phyloP scores from a whole-genome alignment of 2,113 vertebrate genomes.

The Limnothrissa miodon region DNA sequence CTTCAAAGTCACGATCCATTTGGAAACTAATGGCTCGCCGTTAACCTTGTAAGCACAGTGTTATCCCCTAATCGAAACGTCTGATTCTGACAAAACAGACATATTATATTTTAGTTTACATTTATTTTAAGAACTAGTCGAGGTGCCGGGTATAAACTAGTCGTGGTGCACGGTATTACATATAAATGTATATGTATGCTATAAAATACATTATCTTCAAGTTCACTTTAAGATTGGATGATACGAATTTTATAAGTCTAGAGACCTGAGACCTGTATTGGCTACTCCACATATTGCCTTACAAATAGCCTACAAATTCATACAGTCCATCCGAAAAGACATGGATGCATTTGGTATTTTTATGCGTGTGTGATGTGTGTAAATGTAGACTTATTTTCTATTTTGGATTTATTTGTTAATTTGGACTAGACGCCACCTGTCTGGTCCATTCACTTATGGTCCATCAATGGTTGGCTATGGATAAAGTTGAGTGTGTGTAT shows the following conservation, averaged over 20 bases:
- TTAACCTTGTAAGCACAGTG: slow-evolving; percentile 5
- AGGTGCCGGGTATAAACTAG: not conserved
- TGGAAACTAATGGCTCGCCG: slow-evolving; percentile 23
- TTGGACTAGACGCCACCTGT: not conserved
- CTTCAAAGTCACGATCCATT: slow-evolving; percentile 63
- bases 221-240: too few species aligned
- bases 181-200: too few species aligned
- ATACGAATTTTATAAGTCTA: too few species aligned
- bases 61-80: slow-evolving; percentile 17
- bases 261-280: too few species aligned
- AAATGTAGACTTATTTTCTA: not conserved
- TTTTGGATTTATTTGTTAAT: not conserved
- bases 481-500: slow-evolving; percentile 37
- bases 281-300: not conserved
- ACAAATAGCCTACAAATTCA: not conserved
- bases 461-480: not conserved
- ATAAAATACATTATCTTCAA: too few species aligned
- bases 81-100: not conserved
- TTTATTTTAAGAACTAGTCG: not conserved
- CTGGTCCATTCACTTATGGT: not conserved
- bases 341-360: not conserved
- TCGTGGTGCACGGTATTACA: slow-evolving; percentile 64
- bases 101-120: not conserved
- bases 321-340: not conserved
- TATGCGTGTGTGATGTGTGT: not conserved